phyloP scores from a whole-genome alignment of 1,140 invertebrate species.

The Metopolophium dirhodum region DNA sequence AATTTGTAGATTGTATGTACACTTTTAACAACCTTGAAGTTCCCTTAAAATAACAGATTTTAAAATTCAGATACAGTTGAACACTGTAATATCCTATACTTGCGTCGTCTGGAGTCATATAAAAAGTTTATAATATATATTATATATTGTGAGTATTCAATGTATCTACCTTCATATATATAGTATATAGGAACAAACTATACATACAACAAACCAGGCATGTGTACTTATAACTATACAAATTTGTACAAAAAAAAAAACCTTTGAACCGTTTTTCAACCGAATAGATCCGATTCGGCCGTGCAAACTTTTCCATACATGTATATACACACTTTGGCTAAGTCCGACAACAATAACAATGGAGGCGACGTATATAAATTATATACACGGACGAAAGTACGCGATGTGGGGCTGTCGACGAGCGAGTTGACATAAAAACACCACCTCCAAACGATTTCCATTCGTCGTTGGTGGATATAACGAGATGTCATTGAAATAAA shows the following conservation, averaged over 20 bases:
- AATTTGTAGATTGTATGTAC: too few species aligned
- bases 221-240: not conserved
- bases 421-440: constrained; percentile 45
- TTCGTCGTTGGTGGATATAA: constrained; percentile 46
- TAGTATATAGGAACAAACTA: not conserved
- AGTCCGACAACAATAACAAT: constrained; percentile 50
- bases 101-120: not conserved
- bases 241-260: not conserved
- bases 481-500: constrained; percentile 54
- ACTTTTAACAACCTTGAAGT: too few species aligned
- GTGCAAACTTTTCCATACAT: not conserved
- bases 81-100: not conserved
- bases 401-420: constrained; percentile 38
- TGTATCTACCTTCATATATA: not conserved
- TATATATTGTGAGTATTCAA: not conserved
- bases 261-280: not conserved
- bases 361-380: constrained; percentile 44
- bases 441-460: constrained; percentile 53
- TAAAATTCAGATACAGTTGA: not conserved
- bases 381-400: constrained; percentile 50
- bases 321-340: not conserved
- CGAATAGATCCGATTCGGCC: not conserved
- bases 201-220: not conserved
- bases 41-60: too few species aligned
- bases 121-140: not conserved